Evolutionary conservation across 2,797 vertebrate genomes (phyloP), one percentile per base, ranked within the genome.

Genomic region (Mormyrops attenuatus): DNA sequence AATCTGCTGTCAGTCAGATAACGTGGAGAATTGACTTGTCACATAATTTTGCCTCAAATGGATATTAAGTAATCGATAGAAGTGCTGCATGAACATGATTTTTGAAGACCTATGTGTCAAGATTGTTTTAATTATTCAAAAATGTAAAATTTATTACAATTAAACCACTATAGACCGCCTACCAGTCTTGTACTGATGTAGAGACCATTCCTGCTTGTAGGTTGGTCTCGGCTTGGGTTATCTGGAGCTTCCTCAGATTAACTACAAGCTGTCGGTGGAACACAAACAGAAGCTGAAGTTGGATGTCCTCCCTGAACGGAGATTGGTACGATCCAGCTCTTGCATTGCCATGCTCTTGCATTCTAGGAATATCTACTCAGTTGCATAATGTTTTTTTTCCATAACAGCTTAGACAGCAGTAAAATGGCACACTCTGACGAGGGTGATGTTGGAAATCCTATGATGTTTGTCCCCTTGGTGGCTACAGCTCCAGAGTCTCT

Each of bases 211-310:
- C 89, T 86, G 44, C 85, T 50, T 93, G 44, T 90, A 99, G 98
- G 98, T 99, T 0, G 98, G 98, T 1, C 93, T 99, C 4, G 99
- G 99, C 8, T 95, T 99, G 91, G 99, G 98, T 88, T 99, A 99
- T 94, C 93, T 99, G 94, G 99, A 99, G 94, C 96, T 99, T 91
- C 99, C 99, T 8, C 99, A 99, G 94, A 97, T 99, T 89, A 99
- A 99, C 96, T 99, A 99, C 95, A 98, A 97, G 93, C 97, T 99
- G 86, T 99, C 98, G 0, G 98, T 99, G 73, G 99, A 99, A 90
- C 99, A 99, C 94, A 98, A 98, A 95, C 96, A 97, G 92, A 97
- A 97, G 90, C 93, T 97, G 88, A 97, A 97, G 93, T 96, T 98
- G 92, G 98, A 99, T 91, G 96, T 97, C 7, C 90, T 97, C 92